Conservation (phyloP, 2,797 vertebrate genomes). For the Toxotes lorentzi region DNA sequence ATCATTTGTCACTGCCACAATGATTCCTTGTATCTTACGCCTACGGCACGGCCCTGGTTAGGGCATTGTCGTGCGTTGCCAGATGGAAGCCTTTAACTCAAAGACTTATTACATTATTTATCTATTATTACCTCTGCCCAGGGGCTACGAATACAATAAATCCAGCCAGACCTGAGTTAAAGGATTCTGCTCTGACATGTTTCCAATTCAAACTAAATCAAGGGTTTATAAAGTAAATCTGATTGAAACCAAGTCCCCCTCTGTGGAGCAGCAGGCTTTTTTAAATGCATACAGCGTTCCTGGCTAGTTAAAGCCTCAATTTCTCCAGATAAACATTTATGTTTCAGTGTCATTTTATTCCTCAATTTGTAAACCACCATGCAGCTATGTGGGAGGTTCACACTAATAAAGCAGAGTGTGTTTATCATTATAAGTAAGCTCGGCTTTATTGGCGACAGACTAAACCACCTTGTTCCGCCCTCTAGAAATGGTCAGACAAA, state of each 20-base stretch:
- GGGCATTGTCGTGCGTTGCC: conserved; percentile 40
- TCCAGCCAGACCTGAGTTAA: conserved; percentile 58
- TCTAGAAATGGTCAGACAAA: conserved; percentile 20
- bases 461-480: conserved; percentile 28
- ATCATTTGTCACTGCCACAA: conserved; percentile 65
- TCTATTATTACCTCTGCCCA: conserved; percentile 63
- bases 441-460: conserved; percentile 45
- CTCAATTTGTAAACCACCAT: conserved; percentile 63
- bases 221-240: conserved; percentile 54
- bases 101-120: conserved; percentile 71
- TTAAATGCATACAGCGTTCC: conserved; percentile 27
- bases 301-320: conserved; percentile 43
- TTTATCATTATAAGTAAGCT: conserved; percentile 64
- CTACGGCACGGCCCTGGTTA: conserved; percentile 22
- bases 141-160: conserved; percentile 61
- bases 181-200: conserved; percentile 70
- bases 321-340: conserved; percentile 76
- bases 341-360: conserved; percentile 73
- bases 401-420: conserved; percentile 68
- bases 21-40: conserved; percentile 38
- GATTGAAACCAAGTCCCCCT: conserved; percentile 48
- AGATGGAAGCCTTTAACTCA: conserved; percentile 76
- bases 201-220: conserved; percentile 76
- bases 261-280: conserved; percentile 32
- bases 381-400: conserved; percentile 64